A percentile compares a stretch with the other conserved stretches of the same genome.
These are phyloP conservation scores for Forpus xanthops DNA, from an alignment of 2,797 vertebrate genomes.

Conservation along the genomic window DNA sequence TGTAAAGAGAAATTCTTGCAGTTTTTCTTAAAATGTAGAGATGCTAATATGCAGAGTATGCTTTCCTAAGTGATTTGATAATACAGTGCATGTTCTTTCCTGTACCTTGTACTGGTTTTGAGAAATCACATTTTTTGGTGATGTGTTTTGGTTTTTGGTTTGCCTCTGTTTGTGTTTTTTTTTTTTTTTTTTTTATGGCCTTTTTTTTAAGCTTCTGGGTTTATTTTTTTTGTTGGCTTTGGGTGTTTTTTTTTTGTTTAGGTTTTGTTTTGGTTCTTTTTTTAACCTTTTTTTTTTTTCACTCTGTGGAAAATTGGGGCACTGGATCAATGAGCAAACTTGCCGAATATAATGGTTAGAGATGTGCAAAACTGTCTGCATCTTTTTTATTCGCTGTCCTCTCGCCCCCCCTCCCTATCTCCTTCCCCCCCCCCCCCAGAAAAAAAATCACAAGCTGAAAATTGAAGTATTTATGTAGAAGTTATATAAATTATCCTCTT, in stretches of 20 bases:
- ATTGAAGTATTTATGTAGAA: slow-evolving; percentile 15
- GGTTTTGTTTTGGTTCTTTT: background rate
- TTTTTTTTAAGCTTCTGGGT: background rate
- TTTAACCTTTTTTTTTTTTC: background rate
- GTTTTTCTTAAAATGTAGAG: background rate
- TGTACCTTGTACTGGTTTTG: background rate
- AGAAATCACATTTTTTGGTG: background rate
- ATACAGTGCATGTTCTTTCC: background rate
- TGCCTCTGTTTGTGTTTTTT: too few species aligned
- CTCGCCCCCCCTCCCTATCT: too few species aligned
- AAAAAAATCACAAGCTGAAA: background rate
- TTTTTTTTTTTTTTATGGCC: too few species aligned
- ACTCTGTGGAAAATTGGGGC: background rate
- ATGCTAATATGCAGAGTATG: background rate
- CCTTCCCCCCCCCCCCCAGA: too few species aligned
- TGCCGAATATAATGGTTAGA: background rate
- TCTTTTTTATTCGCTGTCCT: background rate
- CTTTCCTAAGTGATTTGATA: background rate
- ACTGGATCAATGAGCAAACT: background rate
- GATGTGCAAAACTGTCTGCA: background rate
- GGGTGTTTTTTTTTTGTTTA: background rate
- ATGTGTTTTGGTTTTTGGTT: too few species aligned
- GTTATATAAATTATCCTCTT: background rate
- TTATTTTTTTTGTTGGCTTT: background rate
- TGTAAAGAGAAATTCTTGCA: background rate